These are phyloP conservation scores for Muscidifurax raptorellus DNA, from an alignment of 1,140 invertebrate genomes.

Conservation along the genomic window DNA sequence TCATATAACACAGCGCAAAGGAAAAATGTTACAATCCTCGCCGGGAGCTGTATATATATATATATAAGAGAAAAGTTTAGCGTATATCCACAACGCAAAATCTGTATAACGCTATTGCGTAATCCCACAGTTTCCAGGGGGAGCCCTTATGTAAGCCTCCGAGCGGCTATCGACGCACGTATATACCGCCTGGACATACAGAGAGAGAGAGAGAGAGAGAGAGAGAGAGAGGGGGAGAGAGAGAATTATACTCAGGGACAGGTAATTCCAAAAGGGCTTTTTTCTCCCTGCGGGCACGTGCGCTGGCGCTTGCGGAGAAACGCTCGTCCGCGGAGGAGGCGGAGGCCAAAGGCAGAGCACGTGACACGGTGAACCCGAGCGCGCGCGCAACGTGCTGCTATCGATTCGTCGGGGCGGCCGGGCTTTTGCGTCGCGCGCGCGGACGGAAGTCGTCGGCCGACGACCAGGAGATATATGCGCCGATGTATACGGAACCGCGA, in stretches of 20 bases:
- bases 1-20: too few species aligned
- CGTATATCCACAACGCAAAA: background rate
- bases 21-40: too few species aligned
- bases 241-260: background rate
- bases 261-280: constrained; percentile 1
- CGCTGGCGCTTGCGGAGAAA: background rate
- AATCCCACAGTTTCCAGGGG: background rate
- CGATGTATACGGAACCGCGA: background rate
- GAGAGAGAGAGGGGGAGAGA: too few species aligned
- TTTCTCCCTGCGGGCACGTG: background rate
- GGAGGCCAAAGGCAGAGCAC: background rate
- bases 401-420: background rate
- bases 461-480: background rate
- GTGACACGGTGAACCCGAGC: background rate
- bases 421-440: constrained; percentile 28
- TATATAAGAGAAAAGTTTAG: background rate
- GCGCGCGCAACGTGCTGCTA: background rate
- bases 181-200: too few species aligned
- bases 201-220: too few species aligned
- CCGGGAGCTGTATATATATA: too few species aligned
- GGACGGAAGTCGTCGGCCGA: constrained; percentile 29
- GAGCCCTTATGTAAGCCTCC: background rate
- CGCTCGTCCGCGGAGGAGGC: too few species aligned
- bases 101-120: background rate
- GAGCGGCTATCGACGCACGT: background rate